Base-by-base conservation (phyloP, 2,113 vertebrate species). In the Dicrurus megarhynchus region DNA sequence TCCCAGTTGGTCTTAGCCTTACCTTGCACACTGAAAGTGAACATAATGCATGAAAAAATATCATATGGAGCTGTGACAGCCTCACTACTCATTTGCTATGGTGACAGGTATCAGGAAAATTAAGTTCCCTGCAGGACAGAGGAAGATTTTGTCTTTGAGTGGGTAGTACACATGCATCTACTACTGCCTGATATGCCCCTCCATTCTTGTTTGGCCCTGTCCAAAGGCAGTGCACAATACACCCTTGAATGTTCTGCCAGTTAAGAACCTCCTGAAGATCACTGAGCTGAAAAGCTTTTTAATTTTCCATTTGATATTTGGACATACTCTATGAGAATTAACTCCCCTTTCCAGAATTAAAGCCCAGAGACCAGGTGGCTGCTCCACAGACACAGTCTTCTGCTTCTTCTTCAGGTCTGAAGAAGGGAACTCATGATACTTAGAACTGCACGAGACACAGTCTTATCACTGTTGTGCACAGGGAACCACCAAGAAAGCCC, bases 401-500 rank as follows among this genome's bases (percentile, higher is more conserved):
- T 70, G 22, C 23, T 18, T 88, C 64, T 56, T 44, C 41, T 93
- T 84, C 35, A 33, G 13, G 2, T 3, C 24, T 44, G 37, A n/a
- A n/a, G n/a, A n/a, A n/a, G n/a, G 27, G 27, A 80, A 23, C 7
- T 73, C 47, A 11, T 4, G 0, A 1, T 46, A 15, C 30, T 76
- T 47, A 19, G n/a, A 13, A 64, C 9, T 8, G 28, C 60, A 49
- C 0, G 0, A 73, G 17, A 20, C 13, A 69, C 10, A 53, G 19
- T 32, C 32, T 76, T 20, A 64, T 17, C 3, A 2, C 18, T 35
- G 7, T 28, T 22, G 5, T 35, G 9, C 13, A 33, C 5, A 5
- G 23, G 12, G n/a, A 94, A 24, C 16, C 20, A 19, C 28, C 18
- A 74, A 39, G 30, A 67, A 91, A 71, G 42, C 8, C 9, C 28